phyloP scores from a whole-genome alignment of 2,113 vertebrate species.

The Colinus virginianus region DNA sequence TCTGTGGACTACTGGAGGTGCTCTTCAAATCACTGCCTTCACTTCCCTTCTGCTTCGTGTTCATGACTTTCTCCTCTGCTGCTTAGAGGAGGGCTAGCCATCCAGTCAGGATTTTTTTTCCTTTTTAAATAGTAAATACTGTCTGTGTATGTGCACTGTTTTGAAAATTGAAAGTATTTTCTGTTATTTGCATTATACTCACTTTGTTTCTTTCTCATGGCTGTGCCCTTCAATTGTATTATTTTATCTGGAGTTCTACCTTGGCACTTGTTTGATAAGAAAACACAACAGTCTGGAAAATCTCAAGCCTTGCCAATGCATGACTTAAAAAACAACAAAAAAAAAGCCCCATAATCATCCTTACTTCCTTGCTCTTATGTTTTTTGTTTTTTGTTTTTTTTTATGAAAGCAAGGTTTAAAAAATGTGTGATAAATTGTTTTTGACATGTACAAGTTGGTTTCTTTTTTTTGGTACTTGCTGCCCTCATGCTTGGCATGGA shows the following conservation, averaged over 20 bases:
- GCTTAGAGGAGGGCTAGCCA: neutral
- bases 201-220: fast-evolving
- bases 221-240: neutral
- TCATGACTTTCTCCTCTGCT: neutral
- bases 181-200: neutral
- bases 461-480: too few relatives aligned
- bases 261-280: neutral
- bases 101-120: neutral
- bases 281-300: neutral
- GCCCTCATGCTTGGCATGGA: neutral
- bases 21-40: neutral
- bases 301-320: neutral
- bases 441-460: neutral
- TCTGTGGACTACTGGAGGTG: neutral
- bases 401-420: too few relatives aligned
- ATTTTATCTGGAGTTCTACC: neutral
- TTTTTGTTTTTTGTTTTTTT: neutral
- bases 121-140: neutral
- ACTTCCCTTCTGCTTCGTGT: neutral
- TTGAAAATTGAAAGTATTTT: neutral
- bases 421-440: neutral
- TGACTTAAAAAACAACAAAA: neutral
- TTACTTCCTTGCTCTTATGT: neutral
- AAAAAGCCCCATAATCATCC: neutral
- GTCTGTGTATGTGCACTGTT: neutral